These are phyloP conservation scores for Limnephilus lunatus DNA, from an alignment of 2,888 invertebrate species.

Conservation along the genomic window DNA sequence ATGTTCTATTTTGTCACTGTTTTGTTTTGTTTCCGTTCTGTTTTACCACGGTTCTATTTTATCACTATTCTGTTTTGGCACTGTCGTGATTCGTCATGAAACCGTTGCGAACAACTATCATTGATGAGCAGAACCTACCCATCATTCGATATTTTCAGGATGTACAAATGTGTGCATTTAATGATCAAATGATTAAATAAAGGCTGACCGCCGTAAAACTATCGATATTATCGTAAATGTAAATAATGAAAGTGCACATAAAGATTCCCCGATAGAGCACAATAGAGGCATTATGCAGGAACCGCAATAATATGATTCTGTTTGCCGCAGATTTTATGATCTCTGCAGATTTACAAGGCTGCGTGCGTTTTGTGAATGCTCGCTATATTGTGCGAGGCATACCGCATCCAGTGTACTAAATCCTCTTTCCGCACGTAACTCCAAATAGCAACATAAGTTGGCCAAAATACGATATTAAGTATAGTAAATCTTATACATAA, in stretches of 20 bases:
- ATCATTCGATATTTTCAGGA: background rate
- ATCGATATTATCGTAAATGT: background rate
- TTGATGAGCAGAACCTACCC: background rate
- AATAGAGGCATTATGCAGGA: background rate
- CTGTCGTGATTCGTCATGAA: no score
- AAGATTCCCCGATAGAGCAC: background rate
- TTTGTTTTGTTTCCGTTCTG: no score
- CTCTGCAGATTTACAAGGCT: slow-evolving; percentile 48
- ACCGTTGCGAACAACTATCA: no score
- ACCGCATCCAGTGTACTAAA: background rate
- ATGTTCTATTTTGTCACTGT: no score
- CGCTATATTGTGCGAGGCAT: slow-evolving; percentile 35
- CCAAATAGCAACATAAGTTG: background rate
- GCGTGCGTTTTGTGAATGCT: slow-evolving; percentile 28
- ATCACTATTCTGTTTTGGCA: no score
- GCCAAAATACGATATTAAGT: background rate
- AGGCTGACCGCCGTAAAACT: background rate
- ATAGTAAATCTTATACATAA: background rate
- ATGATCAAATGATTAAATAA: background rate
- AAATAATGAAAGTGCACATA: background rate
- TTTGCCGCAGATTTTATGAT: slow-evolving; percentile 18
- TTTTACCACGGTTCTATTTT: no score
- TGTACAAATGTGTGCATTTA: background rate
- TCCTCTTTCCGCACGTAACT: background rate
- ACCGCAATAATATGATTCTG: slow-evolving; percentile 9